Evolutionary conservation across 1,140 invertebrate species (phyloP), one percentile per base, ranked within the genome.

Genomic region (Chlorops oryzae): DNA sequence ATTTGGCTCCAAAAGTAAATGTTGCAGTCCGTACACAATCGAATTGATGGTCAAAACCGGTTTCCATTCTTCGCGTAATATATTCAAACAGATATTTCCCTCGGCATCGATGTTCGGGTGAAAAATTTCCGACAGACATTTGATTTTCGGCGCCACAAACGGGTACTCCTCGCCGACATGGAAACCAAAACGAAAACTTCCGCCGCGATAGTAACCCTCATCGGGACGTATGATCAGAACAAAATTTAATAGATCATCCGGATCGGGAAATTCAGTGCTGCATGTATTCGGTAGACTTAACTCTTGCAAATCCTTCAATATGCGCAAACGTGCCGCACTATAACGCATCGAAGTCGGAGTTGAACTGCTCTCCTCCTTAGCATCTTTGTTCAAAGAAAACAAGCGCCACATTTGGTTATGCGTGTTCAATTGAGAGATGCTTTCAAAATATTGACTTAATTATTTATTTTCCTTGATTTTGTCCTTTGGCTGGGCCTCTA

Each of bases 11-110:
- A 97, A 77, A 71, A 98, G 98, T 59, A 98, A 82, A 83, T 96
- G 97, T 71, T 97, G 94, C 58, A 98, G 80, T 57, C 95, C 95
- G 81, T 98, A 98, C 42, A 98, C 90, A 75, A 98, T 93, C 50
- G 94, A 95, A 74, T 96, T 98, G 57, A 98, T 93, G 37, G 94
- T 97, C 47, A 98, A 80, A 50, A 98, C 95, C 53, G 95, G 95
- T 75, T 98, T 98, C 95, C 95, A 98, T 76, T 98, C 95, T 83
- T 98, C 95, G 66, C 95, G 81, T 50, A 96, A 75, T 67, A 96
- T 96, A 75, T 96, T 96, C 42, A 96, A 76, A 67, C 92, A 96
- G 5, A 96, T 91, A 77, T 96, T 95, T 41, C 92, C 92, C 70
- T 95, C 91, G 50, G 94, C 76, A 77, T 96, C 92, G 73, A 96